A percentile compares a stretch with the other conserved stretches of the same genome.
phyloP scores from a whole-genome alignment of 1,140 invertebrate species.

The Platyscapa corneri region DNA sequence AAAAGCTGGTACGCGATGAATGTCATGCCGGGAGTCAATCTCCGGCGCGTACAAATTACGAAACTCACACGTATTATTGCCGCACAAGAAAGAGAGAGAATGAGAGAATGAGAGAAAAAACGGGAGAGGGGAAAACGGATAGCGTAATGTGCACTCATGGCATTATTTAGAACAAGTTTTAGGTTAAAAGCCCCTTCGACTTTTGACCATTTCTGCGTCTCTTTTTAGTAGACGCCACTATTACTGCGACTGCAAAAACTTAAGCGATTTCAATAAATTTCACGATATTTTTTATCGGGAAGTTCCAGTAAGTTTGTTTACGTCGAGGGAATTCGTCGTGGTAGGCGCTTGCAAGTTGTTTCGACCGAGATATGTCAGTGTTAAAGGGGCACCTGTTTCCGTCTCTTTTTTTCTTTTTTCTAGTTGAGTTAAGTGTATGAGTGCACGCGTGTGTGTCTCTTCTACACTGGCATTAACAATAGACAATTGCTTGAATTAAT shows the following conservation, averaged over 20 bases:
- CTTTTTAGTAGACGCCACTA: not conserved
- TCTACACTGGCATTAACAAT: not conserved
- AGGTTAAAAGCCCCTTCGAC: conserved; percentile 2
- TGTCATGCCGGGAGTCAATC: not conserved
- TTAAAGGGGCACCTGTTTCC: conserved; percentile 12
- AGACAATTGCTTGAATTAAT: not conserved
- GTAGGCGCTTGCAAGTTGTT: not conserved
- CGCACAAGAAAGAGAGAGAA: not conserved
- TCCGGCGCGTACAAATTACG: not conserved
- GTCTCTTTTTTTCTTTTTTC: not conserved
- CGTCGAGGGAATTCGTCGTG: not conserved
- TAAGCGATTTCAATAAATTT: not conserved
- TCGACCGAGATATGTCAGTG: not conserved
- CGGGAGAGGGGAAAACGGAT: not conserved
- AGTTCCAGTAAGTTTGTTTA: not conserved
- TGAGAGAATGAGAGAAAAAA: not conserved
- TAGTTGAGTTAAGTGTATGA: not conserved
- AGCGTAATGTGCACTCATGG: not conserved
- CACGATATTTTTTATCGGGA: not conserved
- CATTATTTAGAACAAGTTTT: not conserved
- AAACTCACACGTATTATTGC: not conserved
- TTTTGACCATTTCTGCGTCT: not conserved
- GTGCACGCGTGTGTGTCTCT: conserved; percentile 2
- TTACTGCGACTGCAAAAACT: not conserved
- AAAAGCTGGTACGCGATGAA: not conserved